Conservation (phyloP, 1,140 invertebrate species). For the Aleiodes sp. region DNA sequence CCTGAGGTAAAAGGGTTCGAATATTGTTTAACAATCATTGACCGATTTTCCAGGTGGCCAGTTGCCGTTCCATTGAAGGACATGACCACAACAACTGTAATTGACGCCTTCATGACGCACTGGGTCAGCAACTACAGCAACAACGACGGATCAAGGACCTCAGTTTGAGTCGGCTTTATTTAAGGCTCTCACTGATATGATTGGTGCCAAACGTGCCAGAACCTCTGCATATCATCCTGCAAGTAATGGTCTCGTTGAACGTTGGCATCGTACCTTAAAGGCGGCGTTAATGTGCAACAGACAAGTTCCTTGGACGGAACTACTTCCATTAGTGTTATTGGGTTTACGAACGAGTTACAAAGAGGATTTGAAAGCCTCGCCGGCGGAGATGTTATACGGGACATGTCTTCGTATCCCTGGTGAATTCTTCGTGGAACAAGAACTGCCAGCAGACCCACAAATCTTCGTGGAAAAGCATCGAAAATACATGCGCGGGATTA, state of each 20-base stretch:
- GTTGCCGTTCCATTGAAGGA: background rate
- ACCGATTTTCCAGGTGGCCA: slow-evolving; percentile 12
- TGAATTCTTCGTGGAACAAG: slow-evolving; percentile 40
- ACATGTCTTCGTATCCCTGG: slow-evolving; percentile 46
- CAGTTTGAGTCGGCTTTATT: background rate
- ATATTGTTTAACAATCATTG: slow-evolving; percentile 16
- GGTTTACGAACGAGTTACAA: slow-evolving; percentile 52
- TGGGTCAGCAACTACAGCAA: background rate
- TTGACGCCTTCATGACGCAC: background rate
- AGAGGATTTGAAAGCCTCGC: slow-evolving; percentile 49
- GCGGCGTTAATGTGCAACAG: slow-evolving; percentile 49
- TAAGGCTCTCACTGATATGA: background rate
- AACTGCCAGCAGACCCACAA: slow-evolving; percentile 21
- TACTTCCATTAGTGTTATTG: slow-evolving; percentile 56
- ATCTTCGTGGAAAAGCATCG: slow-evolving; percentile 28
- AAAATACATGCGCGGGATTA: slow-evolving; percentile 25
- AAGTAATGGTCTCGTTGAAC: slow-evolving; percentile 60
- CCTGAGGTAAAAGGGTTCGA: background rate
- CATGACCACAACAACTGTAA: background rate
- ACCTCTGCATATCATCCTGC: slow-evolving; percentile 49
- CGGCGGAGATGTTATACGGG: slow-evolving; percentile 56
- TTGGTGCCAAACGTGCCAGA: background rate
- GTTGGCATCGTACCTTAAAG: slow-evolving; percentile 58
- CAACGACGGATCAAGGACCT: background rate
- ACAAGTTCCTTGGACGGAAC: slow-evolving; percentile 46